Base-by-base conservation (phyloP, 2,888 invertebrate species). In the Macrophya alboannulata region DNA sequence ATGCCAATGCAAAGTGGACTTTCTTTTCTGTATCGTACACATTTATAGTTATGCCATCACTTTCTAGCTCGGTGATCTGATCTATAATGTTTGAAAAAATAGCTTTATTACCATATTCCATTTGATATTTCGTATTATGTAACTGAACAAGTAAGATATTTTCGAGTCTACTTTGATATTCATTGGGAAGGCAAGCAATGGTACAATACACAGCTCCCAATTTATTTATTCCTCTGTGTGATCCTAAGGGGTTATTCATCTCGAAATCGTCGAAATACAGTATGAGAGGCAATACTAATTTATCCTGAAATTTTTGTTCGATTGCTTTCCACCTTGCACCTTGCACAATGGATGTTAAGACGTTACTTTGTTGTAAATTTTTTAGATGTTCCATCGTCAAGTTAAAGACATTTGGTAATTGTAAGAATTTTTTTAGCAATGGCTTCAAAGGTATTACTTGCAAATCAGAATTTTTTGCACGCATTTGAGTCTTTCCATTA, bases 91-190 rank as follows among this genome's bases (percentile, higher is more conserved):
- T 48, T 31, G 79, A 62, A 55, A 88, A 88, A 45, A 86, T 55
- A 1, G 51, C 77, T 17, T 51, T 9, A 72, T 85, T 87, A 31
- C 87, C 86, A 72, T 86, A 87, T 17, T 62, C 21, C 45, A 74
- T n/a, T 5, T 83, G 81, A 81, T 86, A 62, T 43, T 71, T 21
- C 9, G 85, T 83, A 17, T 81, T 85, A 68, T 87, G 84, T 15
- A 88, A 62, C 82, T 86, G 87, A 12, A 72, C 48, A 21, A 87
- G 79, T 72, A 88, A 86, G 51, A 87, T 88, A 51, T 88, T 86
- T 84, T 87, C 86, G 15, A 88, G 51, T 68, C 45, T 77, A 59
- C 87, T 85, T 15, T 83, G 40, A 51, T 85, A 87, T 84, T 87
- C 82, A 12, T 12, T 21, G 1, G 87, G 86, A 48, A 87, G 43